These are phyloP conservation scores for Polyommatus iphigenia DNA, from an alignment of 2,888 invertebrate genomes.

Conservation along the genomic window DNA sequence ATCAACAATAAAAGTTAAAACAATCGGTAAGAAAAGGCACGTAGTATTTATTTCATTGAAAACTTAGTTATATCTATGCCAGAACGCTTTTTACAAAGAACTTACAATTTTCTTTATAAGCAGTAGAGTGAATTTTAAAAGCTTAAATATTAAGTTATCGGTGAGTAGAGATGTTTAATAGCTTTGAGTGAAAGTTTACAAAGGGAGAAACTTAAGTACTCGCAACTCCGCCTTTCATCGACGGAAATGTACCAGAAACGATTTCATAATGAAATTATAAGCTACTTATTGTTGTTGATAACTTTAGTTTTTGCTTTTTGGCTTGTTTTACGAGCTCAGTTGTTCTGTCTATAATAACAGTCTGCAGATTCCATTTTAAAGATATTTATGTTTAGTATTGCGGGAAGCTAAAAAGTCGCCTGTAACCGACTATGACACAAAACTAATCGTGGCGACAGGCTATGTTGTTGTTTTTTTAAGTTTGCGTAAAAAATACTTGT, in stretches of 20 bases:
- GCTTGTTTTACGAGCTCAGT: neutral
- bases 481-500: too few species aligned
- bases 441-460: too few species aligned
- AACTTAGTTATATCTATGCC: neutral
- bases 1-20: too few species aligned
- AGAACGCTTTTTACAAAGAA: neutral
- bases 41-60: neutral
- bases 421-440: too few species aligned
- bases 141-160: slow-evolving; percentile 3
- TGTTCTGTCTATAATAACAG: too few species aligned
- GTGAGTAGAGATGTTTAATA: neutral
- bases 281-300: slow-evolving; percentile 1
- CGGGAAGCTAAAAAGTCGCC: too few species aligned
- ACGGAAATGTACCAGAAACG: slow-evolving; percentile 1
- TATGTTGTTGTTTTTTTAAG: too few species aligned
- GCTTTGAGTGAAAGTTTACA: neutral
- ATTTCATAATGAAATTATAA: neutral
- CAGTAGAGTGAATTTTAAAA: neutral
- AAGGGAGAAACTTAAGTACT: neutral
- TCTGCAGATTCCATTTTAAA: too few species aligned
- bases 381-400: too few species aligned
- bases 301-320: neutral
- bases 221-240: neutral
- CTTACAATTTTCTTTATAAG: neutral
- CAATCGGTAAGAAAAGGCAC: too few species aligned